Percentiles rank a stretch among this genome's conserved stretches.
These are phyloP conservation scores for Isurus oxyrinchus DNA, from an alignment of 2,113 vertebrate species.

Conservation along the genomic window DNA sequence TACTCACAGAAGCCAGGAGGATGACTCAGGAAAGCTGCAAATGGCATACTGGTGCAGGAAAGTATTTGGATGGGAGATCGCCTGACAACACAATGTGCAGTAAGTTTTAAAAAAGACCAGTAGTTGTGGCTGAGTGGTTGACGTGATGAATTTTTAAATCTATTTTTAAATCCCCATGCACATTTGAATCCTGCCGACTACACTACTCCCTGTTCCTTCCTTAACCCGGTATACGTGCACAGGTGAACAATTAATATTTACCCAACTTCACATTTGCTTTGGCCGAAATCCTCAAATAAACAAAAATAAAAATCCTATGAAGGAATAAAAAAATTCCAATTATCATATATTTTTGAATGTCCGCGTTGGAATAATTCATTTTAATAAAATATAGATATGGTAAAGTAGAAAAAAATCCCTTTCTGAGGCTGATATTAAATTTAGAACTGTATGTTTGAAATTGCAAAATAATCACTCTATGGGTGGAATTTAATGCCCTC, in stretches of 20 bases:
- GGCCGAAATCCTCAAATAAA: background rate
- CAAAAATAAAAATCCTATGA: background rate
- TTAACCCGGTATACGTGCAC: constrained; percentile 95
- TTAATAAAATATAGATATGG: background rate
- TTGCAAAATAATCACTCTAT: background rate
- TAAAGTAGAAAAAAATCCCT: background rate
- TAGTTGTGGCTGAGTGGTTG: too few relatives aligned
- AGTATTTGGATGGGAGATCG: too few relatives aligned
- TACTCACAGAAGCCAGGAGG: background rate
- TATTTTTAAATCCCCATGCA: too few relatives aligned
- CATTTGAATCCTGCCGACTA: too few relatives aligned
- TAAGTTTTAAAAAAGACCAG: too few relatives aligned
- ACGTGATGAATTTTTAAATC: too few relatives aligned
- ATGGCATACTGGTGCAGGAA: background rate
- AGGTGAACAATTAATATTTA: constrained; percentile 59
- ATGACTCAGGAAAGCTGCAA: background rate
- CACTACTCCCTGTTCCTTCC: too few relatives aligned
- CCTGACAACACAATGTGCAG: too few relatives aligned
- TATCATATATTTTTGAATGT: background rate
- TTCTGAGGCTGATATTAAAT: background rate
- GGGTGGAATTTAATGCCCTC: too few relatives aligned
- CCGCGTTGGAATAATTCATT: background rate
- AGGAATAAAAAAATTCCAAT: background rate
- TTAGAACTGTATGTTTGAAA: background rate
- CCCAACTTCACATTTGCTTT: background rate